Evolutionary conservation across 2,888 invertebrate species (phyloP).

Genomic region (Torymus tubicola): DNA sequence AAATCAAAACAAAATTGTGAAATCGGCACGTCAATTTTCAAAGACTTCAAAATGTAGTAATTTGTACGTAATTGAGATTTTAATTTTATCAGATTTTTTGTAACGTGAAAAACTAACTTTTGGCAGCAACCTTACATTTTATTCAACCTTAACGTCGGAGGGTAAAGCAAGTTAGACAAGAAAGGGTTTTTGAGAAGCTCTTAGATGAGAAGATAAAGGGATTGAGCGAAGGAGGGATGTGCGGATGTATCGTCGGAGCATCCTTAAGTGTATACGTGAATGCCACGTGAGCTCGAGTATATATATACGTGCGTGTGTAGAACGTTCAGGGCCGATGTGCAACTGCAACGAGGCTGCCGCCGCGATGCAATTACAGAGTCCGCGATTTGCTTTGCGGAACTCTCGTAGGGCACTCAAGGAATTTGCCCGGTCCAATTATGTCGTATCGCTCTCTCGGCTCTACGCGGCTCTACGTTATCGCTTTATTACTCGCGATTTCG

Average conservation of each 20-base stretch:
- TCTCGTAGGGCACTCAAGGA: slow-evolving; percentile 39
- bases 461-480: slow-evolving; percentile 40
- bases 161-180: slow-evolving; percentile 7
- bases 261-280: neutral
- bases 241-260: too few species aligned
- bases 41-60: too few species aligned
- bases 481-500: slow-evolving; percentile 51
- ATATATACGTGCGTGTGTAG: neutral
- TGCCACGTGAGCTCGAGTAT: neutral
- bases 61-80: too few species aligned
- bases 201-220: slow-evolving; percentile 40
- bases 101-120: too few species aligned
- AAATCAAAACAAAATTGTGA: too few species aligned
- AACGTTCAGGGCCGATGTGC: neutral
- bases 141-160: neutral
- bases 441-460: slow-evolving; percentile 43
- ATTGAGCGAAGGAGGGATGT: neutral
- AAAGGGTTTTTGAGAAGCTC: slow-evolving; percentile 30
- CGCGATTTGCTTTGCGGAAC: slow-evolving; percentile 51
- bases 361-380: slow-evolving; percentile 46
- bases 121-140: too few species aligned
- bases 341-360: neutral
- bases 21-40: too few species aligned
- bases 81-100: too few species aligned
- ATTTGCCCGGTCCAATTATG: slow-evolving; percentile 50